A percentile compares a stretch with the other conserved stretches of the same genome.
Conservation (phyloP, 2,113 vertebrate species). For the Cryptomyrus ogoouensis region DNA sequence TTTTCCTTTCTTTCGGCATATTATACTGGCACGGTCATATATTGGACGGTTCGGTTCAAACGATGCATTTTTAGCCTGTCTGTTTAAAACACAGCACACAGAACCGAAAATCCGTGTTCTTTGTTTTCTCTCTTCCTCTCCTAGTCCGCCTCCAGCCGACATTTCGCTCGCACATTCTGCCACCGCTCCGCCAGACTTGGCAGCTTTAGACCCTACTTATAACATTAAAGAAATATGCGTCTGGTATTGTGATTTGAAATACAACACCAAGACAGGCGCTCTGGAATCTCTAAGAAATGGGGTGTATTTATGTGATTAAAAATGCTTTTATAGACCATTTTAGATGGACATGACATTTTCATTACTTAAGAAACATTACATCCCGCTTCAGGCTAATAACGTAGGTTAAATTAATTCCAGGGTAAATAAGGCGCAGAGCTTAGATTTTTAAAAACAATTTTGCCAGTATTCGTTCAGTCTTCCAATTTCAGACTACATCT, state of each 20-base stretch:
- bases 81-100: background rate
- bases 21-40: background rate
- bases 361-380: background rate
- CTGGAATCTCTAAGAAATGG: background rate
- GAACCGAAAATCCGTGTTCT: background rate
- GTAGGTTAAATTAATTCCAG: background rate
- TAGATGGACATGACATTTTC: background rate
- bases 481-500: background rate
- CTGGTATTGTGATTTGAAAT: background rate
- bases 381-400: background rate
- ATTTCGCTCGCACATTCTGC: background rate
- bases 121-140: background rate
- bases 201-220: background rate
- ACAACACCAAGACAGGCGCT: background rate
- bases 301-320: background rate
- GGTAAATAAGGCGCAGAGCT: background rate
- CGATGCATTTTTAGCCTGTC: background rate
- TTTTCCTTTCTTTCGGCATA: background rate
- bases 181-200: background rate
- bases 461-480: background rate
- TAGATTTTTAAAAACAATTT: background rate
- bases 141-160: background rate
- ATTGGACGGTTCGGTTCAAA: background rate
- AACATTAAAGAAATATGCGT: slow-evolving; percentile 5
- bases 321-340: background rate